Base-by-base conservation (phyloP, 2,888 invertebrate species). In the Gari tellinella region DNA sequence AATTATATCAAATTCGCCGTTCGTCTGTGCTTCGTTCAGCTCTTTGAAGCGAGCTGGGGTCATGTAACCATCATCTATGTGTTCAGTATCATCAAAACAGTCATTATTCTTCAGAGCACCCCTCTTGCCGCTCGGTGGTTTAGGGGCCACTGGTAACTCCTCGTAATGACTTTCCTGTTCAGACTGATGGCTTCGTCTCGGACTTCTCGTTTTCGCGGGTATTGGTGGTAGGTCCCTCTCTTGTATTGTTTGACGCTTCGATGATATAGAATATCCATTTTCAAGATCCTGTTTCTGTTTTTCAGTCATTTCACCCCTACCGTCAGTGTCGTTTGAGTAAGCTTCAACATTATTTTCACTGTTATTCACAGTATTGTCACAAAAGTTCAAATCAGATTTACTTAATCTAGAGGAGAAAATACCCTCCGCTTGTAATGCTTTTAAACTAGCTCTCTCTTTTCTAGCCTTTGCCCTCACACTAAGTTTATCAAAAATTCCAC, bases 161-260 rank as follows among this genome's bases (percentile, higher is more conserved):
- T 89, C 89, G 62, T 89, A 88, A 8, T 86, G 70, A 8, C 81
- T 82, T 38, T 89, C 89, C 60, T 78, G 82, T 19, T 86, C 66
- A 2, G 61, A 19, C 7, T 53, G 40, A 7, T 43, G 67, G n/a
- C 40, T 57, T 2, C 48, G 31, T 19, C 37, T 19, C 0, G 75
- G 51, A 58, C 61, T 72, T 62, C 58, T 68, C 15, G 79, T 57
- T 49, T 79, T 79, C 31, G 46, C 60, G 14, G 89, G 89, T 46
- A 89, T 85, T 5, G 89, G 89, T 3, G 89, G 89, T 49, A 89
- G 81, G 58, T 87, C 88, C 12, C 89, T 78, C 10, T 83, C 81
- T 55, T 85, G 84, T 1, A 84, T 80, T 3, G 53, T 31, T 21
- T 25, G 57, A 23, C 45, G 60, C 46, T 70, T 77, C 2, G 45